Conservation (phyloP, 2,888 invertebrate genomes). For the Spodoptera exigua region DNA sequence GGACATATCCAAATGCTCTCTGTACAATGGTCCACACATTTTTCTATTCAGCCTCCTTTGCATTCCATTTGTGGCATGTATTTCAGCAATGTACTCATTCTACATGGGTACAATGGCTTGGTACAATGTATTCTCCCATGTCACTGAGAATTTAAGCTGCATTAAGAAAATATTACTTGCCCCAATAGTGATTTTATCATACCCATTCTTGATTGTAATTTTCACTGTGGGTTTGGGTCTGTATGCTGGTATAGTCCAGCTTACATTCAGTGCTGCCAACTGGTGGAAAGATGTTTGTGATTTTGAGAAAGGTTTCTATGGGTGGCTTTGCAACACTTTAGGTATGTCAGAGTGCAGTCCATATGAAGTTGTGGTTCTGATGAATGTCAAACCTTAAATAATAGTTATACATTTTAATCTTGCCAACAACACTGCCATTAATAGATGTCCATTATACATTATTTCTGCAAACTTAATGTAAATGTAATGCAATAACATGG, state of each 20-base stretch:
- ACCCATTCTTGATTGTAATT: conserved; percentile 91
- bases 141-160: conserved; percentile 91
- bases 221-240: conserved; percentile 91
- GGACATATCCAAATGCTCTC: conserved; percentile 88
- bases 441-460: conserved; percentile 16
- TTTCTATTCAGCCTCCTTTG: conserved; percentile 90
- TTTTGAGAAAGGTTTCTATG: conserved; percentile 94
- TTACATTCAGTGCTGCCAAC: conserved; percentile 91
- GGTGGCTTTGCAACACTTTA: conserved; percentile 92
- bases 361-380: conserved; percentile 92
- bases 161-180: conserved; percentile 90
- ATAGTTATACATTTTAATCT: background rate
- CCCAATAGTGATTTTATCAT: conserved; percentile 91
- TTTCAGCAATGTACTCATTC: conserved; percentile 92
- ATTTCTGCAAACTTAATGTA: conserved; percentile 8
- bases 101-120: conserved; percentile 93
- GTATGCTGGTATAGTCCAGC: conserved; percentile 91
- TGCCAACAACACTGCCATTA: conserved; percentile 19
- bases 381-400: conserved; percentile 86
- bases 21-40: conserved; percentile 91
- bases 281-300: conserved; percentile 93
- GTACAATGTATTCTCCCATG: conserved; percentile 93
- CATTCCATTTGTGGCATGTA: conserved; percentile 90
- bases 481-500: background rate
- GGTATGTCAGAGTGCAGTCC: conserved; percentile 93